Conservation (phyloP, 1,140 invertebrate species). For the Drosophila gunungcola region DNA sequence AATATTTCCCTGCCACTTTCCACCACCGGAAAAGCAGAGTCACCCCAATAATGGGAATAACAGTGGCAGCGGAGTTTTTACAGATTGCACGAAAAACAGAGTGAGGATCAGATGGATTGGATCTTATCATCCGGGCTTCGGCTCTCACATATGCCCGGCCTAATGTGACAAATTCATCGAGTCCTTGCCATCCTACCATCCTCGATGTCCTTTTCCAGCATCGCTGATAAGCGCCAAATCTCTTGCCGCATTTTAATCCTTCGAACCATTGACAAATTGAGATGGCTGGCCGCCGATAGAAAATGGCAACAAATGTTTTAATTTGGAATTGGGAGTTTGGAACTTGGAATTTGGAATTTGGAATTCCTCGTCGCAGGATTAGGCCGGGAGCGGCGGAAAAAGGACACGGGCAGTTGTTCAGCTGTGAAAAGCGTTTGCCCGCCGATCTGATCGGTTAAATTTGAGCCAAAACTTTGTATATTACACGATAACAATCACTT, state of each 20-base stretch:
- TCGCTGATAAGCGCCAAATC: slow-evolving; percentile 68
- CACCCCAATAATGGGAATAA: slow-evolving; percentile 14
- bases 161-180: slow-evolving; percentile 81
- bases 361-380: slow-evolving; percentile 16
- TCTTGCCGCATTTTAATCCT: slow-evolving; percentile 63
- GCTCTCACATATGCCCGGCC: slow-evolving; percentile 64
- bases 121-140: slow-evolving; percentile 51
- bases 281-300: slow-evolving; percentile 61
- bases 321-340: slow-evolving; percentile 37
- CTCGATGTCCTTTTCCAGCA: slow-evolving; percentile 67
- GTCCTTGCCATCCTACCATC: slow-evolving; percentile 51
- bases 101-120: slow-evolving; percentile 11
- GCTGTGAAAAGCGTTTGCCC: slow-evolving; percentile 54
- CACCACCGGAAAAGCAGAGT: slow-evolving; percentile 4
- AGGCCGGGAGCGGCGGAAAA: slow-evolving; percentile 4
- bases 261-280: slow-evolving; percentile 54
- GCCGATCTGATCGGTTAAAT: slow-evolving; percentile 30
- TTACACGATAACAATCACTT: not conserved
- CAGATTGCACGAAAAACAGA: slow-evolving; percentile 2
- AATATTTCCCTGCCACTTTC: slow-evolving; percentile 43
- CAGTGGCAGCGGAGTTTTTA: not conserved
- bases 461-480: not conserved
- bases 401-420: slow-evolving; percentile 27
- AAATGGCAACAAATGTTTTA: slow-evolving; percentile 79
- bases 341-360: slow-evolving; percentile 37